A percentile compares a stretch with the other conserved stretches of the same genome.
These are phyloP conservation scores for Drosophila parvula DNA, from an alignment of 1,140 invertebrate species.

Conservation along the genomic window DNA sequence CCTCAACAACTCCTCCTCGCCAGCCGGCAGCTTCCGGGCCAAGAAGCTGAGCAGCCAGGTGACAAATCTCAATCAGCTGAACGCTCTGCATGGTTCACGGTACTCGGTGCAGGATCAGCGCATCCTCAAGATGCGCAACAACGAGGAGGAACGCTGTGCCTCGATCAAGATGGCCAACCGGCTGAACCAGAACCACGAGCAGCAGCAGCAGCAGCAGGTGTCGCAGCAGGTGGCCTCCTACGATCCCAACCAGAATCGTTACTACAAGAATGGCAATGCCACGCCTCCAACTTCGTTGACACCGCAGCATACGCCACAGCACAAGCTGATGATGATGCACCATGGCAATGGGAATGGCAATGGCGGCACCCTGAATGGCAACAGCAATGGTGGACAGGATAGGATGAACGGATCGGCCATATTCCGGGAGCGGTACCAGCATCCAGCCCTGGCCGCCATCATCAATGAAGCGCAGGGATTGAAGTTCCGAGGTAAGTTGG, in stretches of 20 bases:
- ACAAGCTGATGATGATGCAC: slow-evolving; percentile 59
- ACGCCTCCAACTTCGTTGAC: slow-evolving; percentile 72
- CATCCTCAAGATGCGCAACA: slow-evolving; percentile 82
- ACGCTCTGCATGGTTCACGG: slow-evolving; percentile 71
- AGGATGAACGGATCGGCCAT: slow-evolving; percentile 74
- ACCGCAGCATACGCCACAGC: slow-evolving; percentile 76
- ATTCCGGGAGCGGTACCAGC: slow-evolving; percentile 79
- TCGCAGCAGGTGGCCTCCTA: slow-evolving; percentile 45
- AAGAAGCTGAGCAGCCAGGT: slow-evolving; percentile 76
- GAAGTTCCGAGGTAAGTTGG: slow-evolving; percentile 79
- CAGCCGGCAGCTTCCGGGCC: slow-evolving; percentile 76
- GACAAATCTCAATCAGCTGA: slow-evolving; percentile 76
- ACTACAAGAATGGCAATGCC: slow-evolving; percentile 78
- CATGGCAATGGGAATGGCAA: slow-evolving; percentile 66
- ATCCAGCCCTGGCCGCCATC: slow-evolving; percentile 81
- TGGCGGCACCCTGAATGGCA: slow-evolving; percentile 63
- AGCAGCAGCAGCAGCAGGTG: slow-evolving; percentile 17
- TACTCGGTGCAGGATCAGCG: slow-evolving; percentile 82
- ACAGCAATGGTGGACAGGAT: slow-evolving; percentile 51
- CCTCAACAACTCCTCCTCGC: slow-evolving; percentile 78
- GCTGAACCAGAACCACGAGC: slow-evolving; percentile 69
- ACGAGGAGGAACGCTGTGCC: slow-evolving; percentile 77
- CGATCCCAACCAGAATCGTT: slow-evolving; percentile 83
- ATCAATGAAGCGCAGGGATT: slow-evolving; percentile 81
- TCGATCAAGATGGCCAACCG: slow-evolving; percentile 80